Percentiles rank a stretch among this genome's conserved stretches.
phyloP scores from a whole-genome alignment of 1,140 invertebrate genomes.

The Drosophila mojavensis region DNA sequence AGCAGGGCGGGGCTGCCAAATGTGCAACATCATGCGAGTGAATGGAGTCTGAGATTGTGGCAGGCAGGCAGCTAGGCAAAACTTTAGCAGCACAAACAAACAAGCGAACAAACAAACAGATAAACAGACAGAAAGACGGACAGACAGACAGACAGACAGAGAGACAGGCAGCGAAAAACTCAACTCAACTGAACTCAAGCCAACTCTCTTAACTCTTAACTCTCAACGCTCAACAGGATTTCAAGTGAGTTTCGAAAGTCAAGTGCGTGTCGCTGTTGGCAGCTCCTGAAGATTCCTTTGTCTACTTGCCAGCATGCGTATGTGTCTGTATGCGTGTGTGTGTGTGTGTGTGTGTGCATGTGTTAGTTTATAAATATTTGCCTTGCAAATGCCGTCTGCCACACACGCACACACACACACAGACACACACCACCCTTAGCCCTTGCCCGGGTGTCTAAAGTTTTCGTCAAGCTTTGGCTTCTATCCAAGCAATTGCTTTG shows the following conservation, averaged over 20 bases:
- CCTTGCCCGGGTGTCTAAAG: constrained; percentile 43
- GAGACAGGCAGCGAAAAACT: constrained; percentile 25
- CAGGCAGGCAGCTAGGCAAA: constrained; percentile 33
- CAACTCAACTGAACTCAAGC: constrained; percentile 25
- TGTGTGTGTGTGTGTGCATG: constrained; percentile 29
- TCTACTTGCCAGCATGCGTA: constrained; percentile 17
- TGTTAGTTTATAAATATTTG: constrained; percentile 78
- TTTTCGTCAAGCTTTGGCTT: not conserved
- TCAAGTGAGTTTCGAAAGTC: constrained; percentile 80
- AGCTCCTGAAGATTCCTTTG: constrained; percentile 57
- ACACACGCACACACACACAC: not conserved
- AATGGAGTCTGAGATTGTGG: not conserved
- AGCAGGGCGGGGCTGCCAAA: constrained; percentile 40
- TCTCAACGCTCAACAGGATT: constrained; percentile 56
- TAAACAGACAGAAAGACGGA: constrained; percentile 22
- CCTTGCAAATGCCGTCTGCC: constrained; percentile 53
- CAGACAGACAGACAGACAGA: constrained; percentile 16
- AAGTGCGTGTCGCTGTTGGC: constrained; percentile 77
- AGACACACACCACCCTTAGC: constrained; percentile 23
- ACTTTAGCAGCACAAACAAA: constrained; percentile 49
- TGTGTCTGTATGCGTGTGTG: constrained; percentile 34
- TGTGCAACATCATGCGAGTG: constrained; percentile 55
- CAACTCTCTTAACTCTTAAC: constrained; percentile 20
- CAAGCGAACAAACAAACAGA: constrained; percentile 37
- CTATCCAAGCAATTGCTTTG: constrained; percentile 16